Base-by-base conservation (phyloP, 2,888 invertebrate genomes). In the Neoitamus cyanurus region DNA sequence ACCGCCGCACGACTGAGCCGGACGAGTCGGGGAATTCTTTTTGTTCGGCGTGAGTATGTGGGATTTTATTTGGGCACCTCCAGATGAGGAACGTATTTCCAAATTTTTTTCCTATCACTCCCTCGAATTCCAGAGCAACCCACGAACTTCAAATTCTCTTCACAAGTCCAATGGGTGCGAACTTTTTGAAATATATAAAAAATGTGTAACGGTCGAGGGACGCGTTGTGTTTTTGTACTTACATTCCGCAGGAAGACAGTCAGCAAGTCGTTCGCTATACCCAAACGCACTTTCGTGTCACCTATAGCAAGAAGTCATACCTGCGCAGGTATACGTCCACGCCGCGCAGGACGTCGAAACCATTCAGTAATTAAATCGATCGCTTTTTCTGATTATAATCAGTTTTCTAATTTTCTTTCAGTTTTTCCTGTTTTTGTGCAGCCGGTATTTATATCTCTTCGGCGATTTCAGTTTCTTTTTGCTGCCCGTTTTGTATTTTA, bases 301-400 rank as follows among this genome's bases (percentile, higher is more conserved):
- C 48, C 48, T 78, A 30, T 20, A 78, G 78, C 48, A 78, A 78
- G 34, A 48, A 34, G n/a, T 36, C 70, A 70, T 70, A 31, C 30
- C 30, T 70, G 70, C 36, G 36, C 36, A 36, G 36, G 36, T 37
- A 73, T 73, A 31, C 13, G 34, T 34, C 37, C 25, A 31, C 15
- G 31, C 48, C 48, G 3, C 78, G 37, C 48, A 75, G 48, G 58
- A 78, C 78, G 46, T 78, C 78, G 48, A 69, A 82, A 69, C 82
- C 82, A 72, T 72, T 83, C 46, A 83, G 73, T 83, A 83, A 83
- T 83, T 83, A 83, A 83, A 83, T 46, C 58, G 73, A 83, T 83
- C 83, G 83, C 58, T 83, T 83, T 83, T 83, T 83, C 72, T 48
- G 83, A 83, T 83, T 83, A 75, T 48, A 83, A 83, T 83, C 83